Evolutionary conservation across 64 coral and sea anemone species (phyloP), one percentile per base, ranked within the genome.

Genomic region (Stylophora pistillata): DNA sequence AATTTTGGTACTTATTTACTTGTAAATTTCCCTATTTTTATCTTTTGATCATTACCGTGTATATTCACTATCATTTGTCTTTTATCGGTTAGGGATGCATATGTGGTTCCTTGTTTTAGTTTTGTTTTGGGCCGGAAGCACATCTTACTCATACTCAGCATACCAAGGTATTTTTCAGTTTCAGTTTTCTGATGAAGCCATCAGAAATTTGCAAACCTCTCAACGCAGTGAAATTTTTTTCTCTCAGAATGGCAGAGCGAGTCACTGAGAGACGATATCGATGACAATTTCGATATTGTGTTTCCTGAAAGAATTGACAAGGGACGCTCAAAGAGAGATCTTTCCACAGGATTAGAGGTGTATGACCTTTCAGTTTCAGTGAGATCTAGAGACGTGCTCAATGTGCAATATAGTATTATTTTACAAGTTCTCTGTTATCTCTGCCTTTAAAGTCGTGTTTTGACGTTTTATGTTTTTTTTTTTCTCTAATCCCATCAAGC

Each of bases 301-400:
- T 83, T 53, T 69, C 61, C 80, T n/a, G 80, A 83, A 23, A 83
- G 60, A 69, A 6, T 83, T 3, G 10, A 69, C 20, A 83, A 83
- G 10, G 80, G 61, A 4, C 80, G 80, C 59, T 5, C 20, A 13
- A 83, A 62, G 80, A 83, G 80, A 62, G 60, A 69, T 64, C 68
- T 83, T 53, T 69, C 62, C 18, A 83, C 80, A 27, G 64, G 23
- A 83, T 69, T 23, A 53, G 25, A 83, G 62, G 80, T 83, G 26
- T 59, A 4, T 28, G 16, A 59, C 28, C 13, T 10, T 55, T 3
- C 15, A 26, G 23, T 21, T 17, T 7, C 5, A 30, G 30, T 30
- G 25, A 15, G 30, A 58, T 52, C 20, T 37, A 0, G 4, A 10
- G 9, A 47, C 37, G 37, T 47, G 37, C 37, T 47, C 37, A 47